Conservation (phyloP, 2,797 vertebrate species). For the Zenarchopterus dispar region DNA sequence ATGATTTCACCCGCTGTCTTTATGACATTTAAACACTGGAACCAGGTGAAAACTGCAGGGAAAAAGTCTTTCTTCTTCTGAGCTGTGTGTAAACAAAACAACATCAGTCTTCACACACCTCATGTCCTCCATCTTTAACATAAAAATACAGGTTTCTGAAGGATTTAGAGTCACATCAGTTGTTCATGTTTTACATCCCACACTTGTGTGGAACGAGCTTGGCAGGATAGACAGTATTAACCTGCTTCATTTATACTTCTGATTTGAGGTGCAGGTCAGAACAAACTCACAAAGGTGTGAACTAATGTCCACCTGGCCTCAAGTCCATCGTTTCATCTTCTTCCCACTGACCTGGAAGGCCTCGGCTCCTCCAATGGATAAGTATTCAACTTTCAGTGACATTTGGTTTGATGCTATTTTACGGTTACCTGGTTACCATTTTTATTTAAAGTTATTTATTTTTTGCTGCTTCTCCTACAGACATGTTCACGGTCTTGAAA, state of each 20-base stretch:
- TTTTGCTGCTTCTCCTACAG: too few relatives aligned
- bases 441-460: too few relatives aligned
- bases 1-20: constrained; percentile 17
- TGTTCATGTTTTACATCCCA: background rate
- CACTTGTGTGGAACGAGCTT: constrained; percentile 15
- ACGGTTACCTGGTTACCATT: too few relatives aligned
- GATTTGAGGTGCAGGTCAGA: constrained; percentile 20
- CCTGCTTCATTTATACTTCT: constrained; percentile 19
- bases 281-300: background rate
- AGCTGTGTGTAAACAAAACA: too few relatives aligned
- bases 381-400: too few relatives aligned
- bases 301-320: too few relatives aligned
- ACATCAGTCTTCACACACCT: background rate
- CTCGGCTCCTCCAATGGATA: too few relatives aligned
- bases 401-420: too few relatives aligned
- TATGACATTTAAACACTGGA: background rate
- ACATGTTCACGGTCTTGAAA: too few relatives aligned
- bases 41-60: constrained; percentile 3
- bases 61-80: too few relatives aligned
- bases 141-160: background rate
- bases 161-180: background rate
- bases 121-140: background rate
- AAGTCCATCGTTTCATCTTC: too few relatives aligned
- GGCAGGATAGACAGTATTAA: constrained; percentile 31
- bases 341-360: too few relatives aligned